These are phyloP conservation scores for Holacanthella duospinosa DNA, from an alignment of 2,888 invertebrate species.

Conservation along the genomic window DNA sequence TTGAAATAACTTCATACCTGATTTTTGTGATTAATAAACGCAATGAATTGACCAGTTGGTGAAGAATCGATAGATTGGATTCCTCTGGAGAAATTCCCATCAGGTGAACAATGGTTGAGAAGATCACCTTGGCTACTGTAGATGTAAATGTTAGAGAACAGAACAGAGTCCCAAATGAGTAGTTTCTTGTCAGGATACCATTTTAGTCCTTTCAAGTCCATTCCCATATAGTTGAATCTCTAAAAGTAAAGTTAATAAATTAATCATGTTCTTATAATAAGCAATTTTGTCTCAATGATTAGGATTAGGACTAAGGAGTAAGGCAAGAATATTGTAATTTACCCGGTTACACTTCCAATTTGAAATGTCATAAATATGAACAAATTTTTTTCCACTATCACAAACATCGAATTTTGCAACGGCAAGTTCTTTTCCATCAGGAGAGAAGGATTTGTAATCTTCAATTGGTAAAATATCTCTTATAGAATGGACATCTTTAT, in stretches of 20 bases:
- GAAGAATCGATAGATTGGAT: conserved; percentile 16
- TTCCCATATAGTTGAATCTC: conserved; percentile 9
- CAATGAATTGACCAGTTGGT: conserved; percentile 19
- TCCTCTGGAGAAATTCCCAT: conserved; percentile 20
- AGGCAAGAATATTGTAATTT: neutral
- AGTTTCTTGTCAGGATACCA: conserved; percentile 17
- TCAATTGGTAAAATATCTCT: conserved; percentile 17
- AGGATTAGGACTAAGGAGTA: no score
- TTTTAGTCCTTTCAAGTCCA: conserved; percentile 18
- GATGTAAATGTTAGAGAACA: conserved; percentile 26
- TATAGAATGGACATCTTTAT: conserved; percentile 12
- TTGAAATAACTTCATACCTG: conserved; percentile 6
- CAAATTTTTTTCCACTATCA: neutral
- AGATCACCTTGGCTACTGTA: conserved; percentile 17
- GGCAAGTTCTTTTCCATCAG: conserved; percentile 16
- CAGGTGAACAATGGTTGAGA: conserved; percentile 21
- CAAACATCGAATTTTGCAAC: conserved; percentile 13
- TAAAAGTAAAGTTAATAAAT: neutral
- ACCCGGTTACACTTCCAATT: conserved; percentile 6
- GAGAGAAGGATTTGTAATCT: conserved; percentile 15
- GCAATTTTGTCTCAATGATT: no score
- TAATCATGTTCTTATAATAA: no score
- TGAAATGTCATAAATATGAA: conserved; percentile 17
- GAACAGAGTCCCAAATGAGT: conserved; percentile 20
- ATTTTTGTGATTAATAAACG: conserved; percentile 15